Evolutionary conservation across 2,888 invertebrate genomes (phyloP), one percentile per base, ranked within the genome.

Genomic region (Argynnis bischoffii): DNA sequence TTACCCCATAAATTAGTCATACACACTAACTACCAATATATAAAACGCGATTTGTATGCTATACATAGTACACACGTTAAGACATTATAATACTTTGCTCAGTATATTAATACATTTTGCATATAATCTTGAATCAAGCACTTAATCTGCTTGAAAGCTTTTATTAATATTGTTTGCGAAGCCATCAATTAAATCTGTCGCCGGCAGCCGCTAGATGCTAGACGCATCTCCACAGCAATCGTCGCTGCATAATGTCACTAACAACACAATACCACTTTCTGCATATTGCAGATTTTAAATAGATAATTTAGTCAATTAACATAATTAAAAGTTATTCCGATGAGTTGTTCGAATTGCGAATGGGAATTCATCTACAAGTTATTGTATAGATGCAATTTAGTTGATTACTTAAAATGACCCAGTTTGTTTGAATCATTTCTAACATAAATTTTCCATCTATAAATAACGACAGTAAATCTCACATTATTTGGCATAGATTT

Each of bases 151-250:
- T 48, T 35, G 61, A 61, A 66, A 59, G 59, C 31, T 66, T 59
- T 59, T 53, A 48, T 66, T 59, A 66, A 60, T 66, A 59, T 59
- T 51, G 59, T 66, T 59, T 59, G 54, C 54, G 64, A 53, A 63
- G 48, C 68, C 60, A 69, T 72, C 69, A 70, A 72, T 70, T 67
- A 21, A 59, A 59, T 66, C 64, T 70, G 69, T 69, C 70, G 56
- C 60, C 53, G 65, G 59, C 72, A 69, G 60, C 51, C 70, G 56
- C 56, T 31, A 65, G 64, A 70, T 65, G 60, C 51, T 55, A 60
- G 55, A 56, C 68, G 55, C 66, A 64, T 69, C 70, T 70, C 47
- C 54, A 51, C 64, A 63, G 53, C 72, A 67, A 63, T 60, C 48
- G 67, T 55, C 55, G 56, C 67, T 70, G 66, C 69, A 63, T 53